Percentiles rank a stretch among this genome's conserved stretches.
Evolutionary conservation across 2,113 vertebrate genomes (phyloP).

Genomic region (Sebastes schlegelii): DNA sequence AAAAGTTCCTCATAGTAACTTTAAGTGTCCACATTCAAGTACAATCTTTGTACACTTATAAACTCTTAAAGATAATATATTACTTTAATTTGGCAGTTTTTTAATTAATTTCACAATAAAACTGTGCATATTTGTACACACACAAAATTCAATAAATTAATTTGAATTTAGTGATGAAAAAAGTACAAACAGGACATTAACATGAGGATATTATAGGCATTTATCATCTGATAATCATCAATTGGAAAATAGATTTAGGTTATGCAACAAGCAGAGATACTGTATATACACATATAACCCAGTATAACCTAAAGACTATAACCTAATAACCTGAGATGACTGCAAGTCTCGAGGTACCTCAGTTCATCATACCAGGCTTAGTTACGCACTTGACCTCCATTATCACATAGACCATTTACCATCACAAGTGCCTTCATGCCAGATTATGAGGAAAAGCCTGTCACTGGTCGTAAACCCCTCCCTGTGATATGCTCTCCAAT

Average conservation of each 20-base stretch:
- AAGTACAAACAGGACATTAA: neutral
- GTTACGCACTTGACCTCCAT: constrained; percentile 26
- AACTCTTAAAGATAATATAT: neutral
- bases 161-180: neutral
- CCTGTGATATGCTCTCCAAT: neutral
- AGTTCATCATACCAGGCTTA: constrained; percentile 12
- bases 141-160: neutral
- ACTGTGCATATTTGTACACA: neutral
- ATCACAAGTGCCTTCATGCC: constrained; percentile 14
- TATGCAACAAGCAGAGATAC: neutral
- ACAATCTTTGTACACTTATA: neutral
- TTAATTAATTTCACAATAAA: neutral
- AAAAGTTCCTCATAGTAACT: neutral
- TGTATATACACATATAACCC: neutral
- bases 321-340: neutral
- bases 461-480: constrained; percentile 47
- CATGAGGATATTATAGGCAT: neutral
- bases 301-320: constrained; percentile 19
- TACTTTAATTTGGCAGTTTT: neutral
- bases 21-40: neutral
- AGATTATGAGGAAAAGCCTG: constrained; percentile 33
- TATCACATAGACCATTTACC: constrained; percentile 26
- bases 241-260: neutral
- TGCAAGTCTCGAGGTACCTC: neutral
- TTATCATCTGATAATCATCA: neutral